These are phyloP conservation scores for Athalia rosae DNA, from an alignment of 2,888 invertebrate genomes.

Conservation along the genomic window DNA sequence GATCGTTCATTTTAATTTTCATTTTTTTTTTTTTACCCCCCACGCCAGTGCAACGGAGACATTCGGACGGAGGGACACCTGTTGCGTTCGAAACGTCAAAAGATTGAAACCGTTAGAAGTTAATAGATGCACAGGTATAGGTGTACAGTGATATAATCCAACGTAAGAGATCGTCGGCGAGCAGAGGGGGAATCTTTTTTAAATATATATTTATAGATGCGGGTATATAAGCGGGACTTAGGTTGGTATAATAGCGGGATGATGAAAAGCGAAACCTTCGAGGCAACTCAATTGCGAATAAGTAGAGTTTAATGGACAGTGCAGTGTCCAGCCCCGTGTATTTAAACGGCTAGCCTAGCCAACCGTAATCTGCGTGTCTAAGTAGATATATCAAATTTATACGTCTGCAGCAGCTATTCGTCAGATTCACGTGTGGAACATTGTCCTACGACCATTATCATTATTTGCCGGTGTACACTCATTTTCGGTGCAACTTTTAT, in stretches of 20 bases:
- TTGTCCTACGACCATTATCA: too few species aligned
- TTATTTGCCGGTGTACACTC: not conserved
- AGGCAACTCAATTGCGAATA: slow-evolving; percentile 39
- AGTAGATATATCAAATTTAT: not conserved
- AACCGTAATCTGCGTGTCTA: not conserved
- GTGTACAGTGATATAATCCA: too few species aligned
- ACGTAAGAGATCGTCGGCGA: too few species aligned
- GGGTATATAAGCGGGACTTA: not conserved
- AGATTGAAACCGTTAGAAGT: too few species aligned
- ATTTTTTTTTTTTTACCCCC: too few species aligned
- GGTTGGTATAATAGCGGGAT: not conserved
- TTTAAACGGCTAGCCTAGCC: slow-evolving; percentile 27
- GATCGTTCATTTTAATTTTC: too few species aligned
- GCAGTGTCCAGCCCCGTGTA: slow-evolving; percentile 12
- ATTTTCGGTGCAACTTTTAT: slow-evolving; percentile 12
- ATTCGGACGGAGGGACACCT: too few species aligned
- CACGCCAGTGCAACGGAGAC: too few species aligned
- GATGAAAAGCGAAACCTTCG: slow-evolving; percentile 24
- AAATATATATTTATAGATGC: not conserved
- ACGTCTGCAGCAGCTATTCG: not conserved
- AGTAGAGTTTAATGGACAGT: slow-evolving; percentile 23
- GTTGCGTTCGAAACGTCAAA: too few species aligned
- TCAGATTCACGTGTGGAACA: slow-evolving; percentile 12
- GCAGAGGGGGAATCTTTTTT: not conserved
- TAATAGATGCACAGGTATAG: too few species aligned